These are phyloP conservation scores for Corythaixoides concolor DNA, from an alignment of 2,113 vertebrate species.

Conservation along the genomic window DNA sequence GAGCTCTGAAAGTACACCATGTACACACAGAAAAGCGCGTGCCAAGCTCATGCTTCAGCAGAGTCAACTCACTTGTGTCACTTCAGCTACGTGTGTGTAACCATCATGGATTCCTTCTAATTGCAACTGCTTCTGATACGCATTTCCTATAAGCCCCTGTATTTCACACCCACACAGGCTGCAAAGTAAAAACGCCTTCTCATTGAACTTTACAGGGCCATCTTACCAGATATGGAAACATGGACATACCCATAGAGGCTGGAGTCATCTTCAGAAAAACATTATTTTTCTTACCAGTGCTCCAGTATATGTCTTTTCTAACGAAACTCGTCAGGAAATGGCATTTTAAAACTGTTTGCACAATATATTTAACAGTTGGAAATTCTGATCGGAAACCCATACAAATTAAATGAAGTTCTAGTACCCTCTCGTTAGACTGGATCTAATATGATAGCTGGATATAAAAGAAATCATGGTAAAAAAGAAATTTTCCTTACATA, in stretches of 20 bases:
- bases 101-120: slow-evolving; percentile 4
- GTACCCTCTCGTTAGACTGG: neutral
- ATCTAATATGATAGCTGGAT: neutral
- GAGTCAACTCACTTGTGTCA: neutral
- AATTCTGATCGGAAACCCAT: neutral
- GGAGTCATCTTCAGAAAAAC: neutral
- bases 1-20: slow-evolving; percentile 5
- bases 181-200: neutral
- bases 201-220: neutral
- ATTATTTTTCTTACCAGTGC: neutral
- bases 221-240: neutral
- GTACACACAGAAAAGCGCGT: neutral
- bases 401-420: neutral
- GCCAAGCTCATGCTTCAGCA: neutral
- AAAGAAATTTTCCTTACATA: neutral
- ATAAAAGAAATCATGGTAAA: neutral
- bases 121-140: neutral
- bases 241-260: neutral
- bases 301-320: neutral
- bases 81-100: neutral
- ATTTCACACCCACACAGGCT: slow-evolving; percentile 3
- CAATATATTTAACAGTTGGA: neutral
- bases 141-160: slow-evolving; percentile 30
- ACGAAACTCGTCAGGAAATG: neutral
- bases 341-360: neutral